Evolutionary conservation across 2,888 invertebrate genomes (phyloP).

Genomic region (Sarcophaga carnaria): DNA sequence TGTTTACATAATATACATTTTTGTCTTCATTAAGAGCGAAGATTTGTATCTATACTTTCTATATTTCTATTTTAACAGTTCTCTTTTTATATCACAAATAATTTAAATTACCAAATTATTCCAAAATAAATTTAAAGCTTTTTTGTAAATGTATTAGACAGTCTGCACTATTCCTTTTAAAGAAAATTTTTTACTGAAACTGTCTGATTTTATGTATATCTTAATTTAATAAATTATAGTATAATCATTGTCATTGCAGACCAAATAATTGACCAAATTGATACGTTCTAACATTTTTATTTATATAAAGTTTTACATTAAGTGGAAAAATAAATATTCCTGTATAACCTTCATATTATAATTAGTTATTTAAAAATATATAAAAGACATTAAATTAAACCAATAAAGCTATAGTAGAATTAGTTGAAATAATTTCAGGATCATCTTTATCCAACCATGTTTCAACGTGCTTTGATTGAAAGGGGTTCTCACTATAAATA

Average conservation of each 20-base stretch:
- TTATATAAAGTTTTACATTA: background rate
- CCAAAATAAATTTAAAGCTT: conserved; percentile 59
- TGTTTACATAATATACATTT: background rate
- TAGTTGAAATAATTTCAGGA: conserved; percentile 65
- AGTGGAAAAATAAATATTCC: background rate
- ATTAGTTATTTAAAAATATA: background rate
- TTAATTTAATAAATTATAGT: background rate
- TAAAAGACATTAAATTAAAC: conserved; percentile 63
- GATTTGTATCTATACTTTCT: conserved; percentile 1
- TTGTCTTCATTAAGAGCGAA: background rate
- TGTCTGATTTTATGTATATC: background rate
- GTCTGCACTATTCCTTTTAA: conserved; percentile 47
- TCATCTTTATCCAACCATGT: conserved; percentile 84
- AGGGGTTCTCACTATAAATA: conserved; percentile 83
- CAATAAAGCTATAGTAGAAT: conserved; percentile 73
- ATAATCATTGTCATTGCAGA: background rate
- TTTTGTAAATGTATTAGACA: conserved; percentile 46
- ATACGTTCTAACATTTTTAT: conserved; percentile 2
- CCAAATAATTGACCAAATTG: background rate
- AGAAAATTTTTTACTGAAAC: conserved; percentile 21
- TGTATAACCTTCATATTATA: background rate
- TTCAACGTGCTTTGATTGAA: conserved; percentile 81
- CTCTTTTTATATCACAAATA: conserved; percentile 64
- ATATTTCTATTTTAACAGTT: conserved; percentile 58
- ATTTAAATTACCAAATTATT: conserved; percentile 54